Conservation (phyloP, 2,113 vertebrate genomes). For the Limnothrissa miodon region DNA sequence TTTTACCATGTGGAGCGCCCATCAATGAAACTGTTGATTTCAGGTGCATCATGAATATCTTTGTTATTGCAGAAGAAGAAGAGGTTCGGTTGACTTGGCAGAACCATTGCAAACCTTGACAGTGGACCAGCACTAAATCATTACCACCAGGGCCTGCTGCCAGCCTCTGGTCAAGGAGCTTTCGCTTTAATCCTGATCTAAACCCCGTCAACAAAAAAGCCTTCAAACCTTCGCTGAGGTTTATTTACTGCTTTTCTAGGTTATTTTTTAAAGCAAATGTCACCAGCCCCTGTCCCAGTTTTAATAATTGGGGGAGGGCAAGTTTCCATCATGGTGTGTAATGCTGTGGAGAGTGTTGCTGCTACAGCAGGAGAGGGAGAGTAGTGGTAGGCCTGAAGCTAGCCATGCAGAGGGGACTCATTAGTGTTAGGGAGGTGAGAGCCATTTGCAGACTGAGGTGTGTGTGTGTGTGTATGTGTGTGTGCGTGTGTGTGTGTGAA, state of each 20-base stretch:
- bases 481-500: not conserved
- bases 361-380: not conserved
- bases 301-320: not conserved
- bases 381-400: not conserved
- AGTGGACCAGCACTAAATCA: not conserved
- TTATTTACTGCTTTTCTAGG: not conserved
- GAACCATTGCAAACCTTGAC: not conserved
- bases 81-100: not conserved
- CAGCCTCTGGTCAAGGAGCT: slow-evolving; percentile 17
- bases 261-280: slow-evolving; percentile 20
- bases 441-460: slow-evolving; percentile 11
- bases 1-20: not conserved
- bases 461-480: slow-evolving; percentile 8
- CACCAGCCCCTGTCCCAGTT: not conserved
- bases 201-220: not conserved
- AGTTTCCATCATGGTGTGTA: not conserved
- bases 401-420: slow-evolving; percentile 34
- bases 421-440: slow-evolving; percentile 41
- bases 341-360: not conserved
- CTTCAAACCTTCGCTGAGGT: not conserved
- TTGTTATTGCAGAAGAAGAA: not conserved
- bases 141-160: not conserved
- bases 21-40: not conserved
- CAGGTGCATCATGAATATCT: not conserved
- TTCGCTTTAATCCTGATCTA: not conserved